phyloP scores from a whole-genome alignment of 2,888 invertebrate genomes.

The Platycnemis pennipes region DNA sequence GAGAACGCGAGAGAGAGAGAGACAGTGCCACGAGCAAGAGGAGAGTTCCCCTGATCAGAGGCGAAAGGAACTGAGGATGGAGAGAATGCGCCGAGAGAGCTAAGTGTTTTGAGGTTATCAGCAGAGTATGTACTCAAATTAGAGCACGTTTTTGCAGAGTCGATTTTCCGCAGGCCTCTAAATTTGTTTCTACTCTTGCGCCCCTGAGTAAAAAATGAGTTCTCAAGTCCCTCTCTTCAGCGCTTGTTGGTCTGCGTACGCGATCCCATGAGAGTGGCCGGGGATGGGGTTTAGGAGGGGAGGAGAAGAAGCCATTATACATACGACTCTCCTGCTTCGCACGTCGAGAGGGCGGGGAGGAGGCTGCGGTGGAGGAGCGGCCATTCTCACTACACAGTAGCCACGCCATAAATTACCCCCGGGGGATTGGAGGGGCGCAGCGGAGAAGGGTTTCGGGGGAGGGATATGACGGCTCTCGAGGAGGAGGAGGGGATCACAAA shows the following conservation, averaged over 20 bases:
- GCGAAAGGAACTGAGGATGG: too few relatives aligned
- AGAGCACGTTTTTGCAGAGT: too few relatives aligned
- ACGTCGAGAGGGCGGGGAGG: background rate
- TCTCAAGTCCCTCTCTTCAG: background rate
- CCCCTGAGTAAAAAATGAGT: too few relatives aligned
- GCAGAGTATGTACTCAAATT: too few relatives aligned
- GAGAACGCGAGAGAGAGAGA: too few relatives aligned
- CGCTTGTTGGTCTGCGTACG: background rate
- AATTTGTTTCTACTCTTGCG: too few relatives aligned
- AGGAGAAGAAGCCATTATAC: background rate
- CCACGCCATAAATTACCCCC: conserved; percentile 53
- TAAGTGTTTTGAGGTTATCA: too few relatives aligned
- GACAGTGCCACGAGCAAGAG: too few relatives aligned
- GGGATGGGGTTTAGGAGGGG: background rate
- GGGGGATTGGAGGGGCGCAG: background rate
- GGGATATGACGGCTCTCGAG: background rate
- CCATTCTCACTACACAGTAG: conserved; percentile 22
- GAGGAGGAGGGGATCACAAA: background rate
- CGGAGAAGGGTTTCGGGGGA: background rate
- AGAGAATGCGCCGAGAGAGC: too few relatives aligned
- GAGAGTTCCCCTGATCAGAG: too few relatives aligned
- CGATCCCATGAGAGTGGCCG: background rate
- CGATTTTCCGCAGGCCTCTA: too few relatives aligned
- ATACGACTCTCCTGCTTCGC: background rate
- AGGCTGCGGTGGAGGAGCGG: background rate